These are phyloP conservation scores for Crossaster papposus DNA, from an alignment of 53 echinoderm and acorn worm species.

Conservation along the genomic window DNA sequence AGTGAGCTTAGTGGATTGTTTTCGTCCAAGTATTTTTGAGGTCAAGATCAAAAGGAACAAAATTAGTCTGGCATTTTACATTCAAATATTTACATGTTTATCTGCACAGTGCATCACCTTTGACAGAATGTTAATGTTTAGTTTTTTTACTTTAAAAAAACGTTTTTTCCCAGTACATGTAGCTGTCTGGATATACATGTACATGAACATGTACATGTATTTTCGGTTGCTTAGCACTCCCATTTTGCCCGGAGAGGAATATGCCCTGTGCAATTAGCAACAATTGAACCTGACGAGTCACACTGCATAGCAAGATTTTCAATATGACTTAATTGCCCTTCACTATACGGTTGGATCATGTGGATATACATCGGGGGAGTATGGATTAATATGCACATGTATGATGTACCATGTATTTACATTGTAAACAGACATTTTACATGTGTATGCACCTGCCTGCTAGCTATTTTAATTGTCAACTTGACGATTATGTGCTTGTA, in stretches of 20 bases:
- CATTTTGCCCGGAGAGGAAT: background rate
- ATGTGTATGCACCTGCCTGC: background rate
- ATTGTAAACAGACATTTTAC: background rate
- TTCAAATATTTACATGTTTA: background rate
- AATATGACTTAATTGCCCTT: background rate
- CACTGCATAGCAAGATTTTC: background rate
- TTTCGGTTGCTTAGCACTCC: background rate
- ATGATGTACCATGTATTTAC: conserved; percentile 2
- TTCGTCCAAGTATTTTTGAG: no score
- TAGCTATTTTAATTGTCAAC: background rate
- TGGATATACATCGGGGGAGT: background rate
- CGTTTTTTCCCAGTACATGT: background rate
- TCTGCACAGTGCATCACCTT: background rate
- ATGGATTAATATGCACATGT: background rate
- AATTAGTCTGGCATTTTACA: no score
- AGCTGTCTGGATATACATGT: conserved; percentile 5
- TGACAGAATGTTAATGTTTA: no score
- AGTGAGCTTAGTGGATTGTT: no score
- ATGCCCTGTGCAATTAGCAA: background rate
- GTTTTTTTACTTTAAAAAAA: background rate
- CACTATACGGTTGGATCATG: background rate
- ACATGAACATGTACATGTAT: conserved; percentile 16
- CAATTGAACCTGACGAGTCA: background rate
- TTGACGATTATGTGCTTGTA: no score
- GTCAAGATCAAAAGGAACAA: no score